Base-by-base conservation (phyloP, 2,797 vertebrate genomes). In the Phylloscopus collybita region DNA sequence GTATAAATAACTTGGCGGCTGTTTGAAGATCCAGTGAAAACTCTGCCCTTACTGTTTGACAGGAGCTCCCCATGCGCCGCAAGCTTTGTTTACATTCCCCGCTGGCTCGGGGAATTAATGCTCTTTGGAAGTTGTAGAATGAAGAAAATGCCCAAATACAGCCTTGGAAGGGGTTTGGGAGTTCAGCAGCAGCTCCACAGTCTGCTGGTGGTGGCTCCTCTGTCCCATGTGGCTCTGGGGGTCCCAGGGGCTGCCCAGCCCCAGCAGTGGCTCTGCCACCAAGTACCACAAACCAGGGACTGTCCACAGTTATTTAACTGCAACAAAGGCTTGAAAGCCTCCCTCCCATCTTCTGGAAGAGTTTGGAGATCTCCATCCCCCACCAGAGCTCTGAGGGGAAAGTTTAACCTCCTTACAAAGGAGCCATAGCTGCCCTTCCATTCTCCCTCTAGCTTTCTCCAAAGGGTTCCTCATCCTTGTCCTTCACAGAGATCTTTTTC, bases 401-500 rank as follows among this genome's bases (percentile, higher is more conserved):
- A 56, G 22, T 9, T 11, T 5, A 14, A 14, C 20, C n/a, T 26
- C 16, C 21, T 71, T 80, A 95, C 0, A 26, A 69, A 45, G 51
- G 11, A 8, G 30, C 30, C 50, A 5, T 38, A 0, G 42, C 45
- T 9, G 8, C 8, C 16, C 5, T 80, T 20, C 69, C 95, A 1
- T 70, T 44, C 57, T 74, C 62, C 44, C 34, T 61, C 2, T 85
- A 80, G 79, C 54, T 88, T 74, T 97, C 95, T 67, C 95, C 79
- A 45, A 73, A 83, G 27, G 92, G 60, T 18, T 97, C 97, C 11
- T 97, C 96, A 16, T 92, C 94, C 61, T 93, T 97, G 36, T 97
- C 97, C 80, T 96, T 97, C 38, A 97, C 21, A 1, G 97, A 98
- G 53, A 94, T 17, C 91, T 97, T 98, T 50, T 64, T 98, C 88